phyloP scores from a whole-genome alignment of 2,113 vertebrate species.

The Eudyptes chrysolophus region DNA sequence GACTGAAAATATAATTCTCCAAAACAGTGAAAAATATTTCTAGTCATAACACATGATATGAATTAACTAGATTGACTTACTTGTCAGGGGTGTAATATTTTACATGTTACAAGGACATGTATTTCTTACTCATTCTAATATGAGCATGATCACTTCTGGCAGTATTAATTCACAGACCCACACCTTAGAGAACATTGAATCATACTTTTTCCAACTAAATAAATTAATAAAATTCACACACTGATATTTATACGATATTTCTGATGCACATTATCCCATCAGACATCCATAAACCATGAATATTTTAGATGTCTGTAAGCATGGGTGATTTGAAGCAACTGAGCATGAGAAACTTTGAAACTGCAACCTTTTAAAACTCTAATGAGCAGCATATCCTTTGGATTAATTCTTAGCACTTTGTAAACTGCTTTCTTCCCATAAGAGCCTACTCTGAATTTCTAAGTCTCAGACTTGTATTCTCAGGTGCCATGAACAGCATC shows the following conservation, averaged over 20 bases:
- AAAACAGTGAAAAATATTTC: background rate
- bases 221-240: background rate
- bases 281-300: background rate
- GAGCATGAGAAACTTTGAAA: background rate
- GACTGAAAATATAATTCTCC: background rate
- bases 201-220: background rate
- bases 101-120: background rate
- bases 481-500: background rate
- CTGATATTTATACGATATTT: background rate
- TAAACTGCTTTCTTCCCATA: background rate
- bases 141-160: background rate
- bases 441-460: background rate
- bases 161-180: conserved; percentile 24
- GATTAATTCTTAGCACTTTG: background rate
- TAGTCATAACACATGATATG: background rate
- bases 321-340: background rate
- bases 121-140: conserved; percentile 38
- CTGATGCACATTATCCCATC: background rate
- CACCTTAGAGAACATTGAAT: conserved; percentile 1
- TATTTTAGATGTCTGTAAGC: background rate
- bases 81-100: background rate
- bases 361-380: background rate
- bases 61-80: background rate
- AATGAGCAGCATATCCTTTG: background rate
- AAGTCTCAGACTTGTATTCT: background rate